phyloP scores from a whole-genome alignment of 2,113 vertebrate species.

The Odobenus rosmarus region DNA sequence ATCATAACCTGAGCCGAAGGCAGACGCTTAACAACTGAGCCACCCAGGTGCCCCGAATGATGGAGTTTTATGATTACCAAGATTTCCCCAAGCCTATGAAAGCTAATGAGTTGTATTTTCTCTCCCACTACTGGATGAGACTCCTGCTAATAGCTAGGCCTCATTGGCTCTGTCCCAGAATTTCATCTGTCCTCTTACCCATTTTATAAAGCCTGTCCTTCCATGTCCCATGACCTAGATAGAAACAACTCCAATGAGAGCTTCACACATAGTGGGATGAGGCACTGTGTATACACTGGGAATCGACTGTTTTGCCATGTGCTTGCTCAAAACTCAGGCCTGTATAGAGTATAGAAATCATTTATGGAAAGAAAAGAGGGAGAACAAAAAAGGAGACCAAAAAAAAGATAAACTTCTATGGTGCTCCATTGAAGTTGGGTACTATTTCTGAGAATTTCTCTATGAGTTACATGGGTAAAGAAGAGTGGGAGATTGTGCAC shows the following conservation, averaged over 20 bases:
- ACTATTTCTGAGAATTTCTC: neutral
- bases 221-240: neutral
- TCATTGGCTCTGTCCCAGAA: neutral
- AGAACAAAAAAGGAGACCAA: neutral
- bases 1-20: too few species aligned
- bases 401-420: neutral
- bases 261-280: neutral
- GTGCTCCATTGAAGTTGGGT: neutral
- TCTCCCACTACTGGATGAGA: neutral
- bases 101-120: neutral
- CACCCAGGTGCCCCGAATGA: too few species aligned
- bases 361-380: neutral
- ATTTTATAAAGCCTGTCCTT: neutral
- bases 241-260: neutral
- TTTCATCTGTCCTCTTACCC: neutral
- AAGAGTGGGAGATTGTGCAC: neutral
- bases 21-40: too few species aligned
- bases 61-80: constrained; percentile 15
- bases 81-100: neutral
- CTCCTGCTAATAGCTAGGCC: neutral
- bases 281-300: neutral
- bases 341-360: neutral
- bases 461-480: neutral
- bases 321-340: neutral
- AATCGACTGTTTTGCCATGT: neutral